Evolutionary conservation across 2,888 invertebrate genomes (phyloP).

Genomic region (Ligdia adustata): DNA sequence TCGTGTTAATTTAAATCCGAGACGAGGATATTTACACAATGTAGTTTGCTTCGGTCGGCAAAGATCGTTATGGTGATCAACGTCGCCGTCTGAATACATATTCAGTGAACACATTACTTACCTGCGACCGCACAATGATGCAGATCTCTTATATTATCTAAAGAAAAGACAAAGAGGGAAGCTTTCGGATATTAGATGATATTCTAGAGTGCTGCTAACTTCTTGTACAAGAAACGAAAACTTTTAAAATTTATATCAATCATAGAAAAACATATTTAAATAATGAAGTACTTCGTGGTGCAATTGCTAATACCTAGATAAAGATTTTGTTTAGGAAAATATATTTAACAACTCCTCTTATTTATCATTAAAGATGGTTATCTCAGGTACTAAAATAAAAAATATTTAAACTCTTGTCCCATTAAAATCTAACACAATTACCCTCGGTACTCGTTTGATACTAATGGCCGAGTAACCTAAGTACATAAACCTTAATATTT

Average conservation of each 20-base stretch:
- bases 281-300: too few species aligned
- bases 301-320: too few species aligned
- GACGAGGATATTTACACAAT: constrained; percentile 20
- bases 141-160: constrained; percentile 2
- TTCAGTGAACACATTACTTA: constrained; percentile 54
- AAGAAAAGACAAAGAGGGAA: neutral
- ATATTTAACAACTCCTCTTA: too few species aligned
- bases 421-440: constrained; percentile 10
- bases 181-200: neutral
- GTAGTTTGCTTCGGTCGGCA: constrained; percentile 18
- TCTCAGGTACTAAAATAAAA: too few species aligned
- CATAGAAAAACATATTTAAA: too few species aligned
- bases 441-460: constrained; percentile 7
- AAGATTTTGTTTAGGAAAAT: too few species aligned
- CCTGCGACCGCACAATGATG: constrained; percentile 38
- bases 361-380: too few species aligned
- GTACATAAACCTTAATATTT: too few species aligned
- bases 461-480: constrained; percentile 13
- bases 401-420: neutral
- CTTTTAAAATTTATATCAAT: too few species aligned
- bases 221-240: neutral
- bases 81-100: constrained; percentile 52
- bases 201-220: neutral
- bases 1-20: constrained; percentile 17
- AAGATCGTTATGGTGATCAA: constrained; percentile 40